Percentiles rank a stretch among this genome's conserved stretches.
Conservation (phyloP, 2,797 vertebrate species). For the Potorous gilbertii region DNA sequence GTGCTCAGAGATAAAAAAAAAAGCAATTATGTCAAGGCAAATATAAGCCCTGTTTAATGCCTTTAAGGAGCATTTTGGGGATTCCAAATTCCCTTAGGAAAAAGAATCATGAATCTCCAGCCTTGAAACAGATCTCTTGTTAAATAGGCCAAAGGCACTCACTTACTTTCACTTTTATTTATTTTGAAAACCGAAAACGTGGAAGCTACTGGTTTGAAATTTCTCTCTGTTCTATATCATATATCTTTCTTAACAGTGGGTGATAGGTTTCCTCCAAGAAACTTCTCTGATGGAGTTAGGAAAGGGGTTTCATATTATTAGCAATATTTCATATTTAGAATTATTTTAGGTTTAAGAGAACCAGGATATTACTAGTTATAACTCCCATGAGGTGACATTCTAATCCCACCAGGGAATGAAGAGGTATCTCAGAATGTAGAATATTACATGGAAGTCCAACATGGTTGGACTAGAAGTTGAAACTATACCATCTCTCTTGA, state of each 20-base stretch:
- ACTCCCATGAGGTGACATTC: background rate
- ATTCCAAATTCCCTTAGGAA: background rate
- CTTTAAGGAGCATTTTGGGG: background rate
- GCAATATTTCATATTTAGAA: background rate
- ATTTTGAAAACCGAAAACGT: background rate
- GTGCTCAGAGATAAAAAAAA: background rate
- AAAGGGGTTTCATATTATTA: background rate
- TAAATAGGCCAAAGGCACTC: background rate
- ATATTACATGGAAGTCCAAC: background rate
- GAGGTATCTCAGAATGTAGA: background rate
- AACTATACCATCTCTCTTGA: background rate
- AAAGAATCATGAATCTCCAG: background rate
- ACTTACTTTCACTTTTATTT: background rate
- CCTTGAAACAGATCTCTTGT: background rate
- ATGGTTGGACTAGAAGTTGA: background rate
- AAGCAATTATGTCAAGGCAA: background rate
- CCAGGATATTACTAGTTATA: background rate
- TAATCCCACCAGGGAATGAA: background rate
- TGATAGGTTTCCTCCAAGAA: background rate
- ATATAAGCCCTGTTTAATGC: background rate
- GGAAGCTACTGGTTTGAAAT: background rate
- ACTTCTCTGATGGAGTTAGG: background rate
- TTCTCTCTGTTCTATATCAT: background rate
- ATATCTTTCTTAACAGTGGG: background rate
- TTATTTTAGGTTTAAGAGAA: background rate